Percentiles rank a stretch among this genome's conserved stretches.
These are phyloP conservation scores for Syngnathus rostellatus DNA, from an alignment of 2,797 vertebrate genomes.

Conservation along the genomic window DNA sequence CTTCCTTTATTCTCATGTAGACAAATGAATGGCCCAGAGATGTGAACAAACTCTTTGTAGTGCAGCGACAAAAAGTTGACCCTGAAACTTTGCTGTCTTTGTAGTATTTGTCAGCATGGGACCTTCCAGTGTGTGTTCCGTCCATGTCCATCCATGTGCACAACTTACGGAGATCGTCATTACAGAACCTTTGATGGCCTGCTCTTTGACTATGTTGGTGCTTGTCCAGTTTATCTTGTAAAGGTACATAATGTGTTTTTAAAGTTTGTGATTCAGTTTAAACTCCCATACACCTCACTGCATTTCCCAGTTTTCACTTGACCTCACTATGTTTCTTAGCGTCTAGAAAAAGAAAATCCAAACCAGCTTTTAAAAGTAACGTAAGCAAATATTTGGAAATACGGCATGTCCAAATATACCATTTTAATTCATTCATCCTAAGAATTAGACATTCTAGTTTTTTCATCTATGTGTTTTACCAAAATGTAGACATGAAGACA, in stretches of 20 bases:
- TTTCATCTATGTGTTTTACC: too few relatives aligned
- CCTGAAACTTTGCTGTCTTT: conserved; percentile 53
- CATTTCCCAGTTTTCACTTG: not conserved
- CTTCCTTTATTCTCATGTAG: conserved; percentile 31
- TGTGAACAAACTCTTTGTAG: conserved; percentile 22
- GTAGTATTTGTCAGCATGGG: conserved; percentile 84
- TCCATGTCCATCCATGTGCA: conserved; percentile 90
- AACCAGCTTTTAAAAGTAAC: not conserved
- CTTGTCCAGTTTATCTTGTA: conserved; percentile 84
- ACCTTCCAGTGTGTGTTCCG: conserved; percentile 83
- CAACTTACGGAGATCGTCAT: conserved; percentile 86
- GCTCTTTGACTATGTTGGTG: conserved; percentile 84
- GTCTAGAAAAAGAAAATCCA: too few relatives aligned
- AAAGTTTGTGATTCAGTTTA: not conserved
- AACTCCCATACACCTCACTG: not conserved
- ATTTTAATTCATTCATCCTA: too few relatives aligned
- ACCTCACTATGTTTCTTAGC: too few relatives aligned
- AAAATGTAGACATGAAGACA: too few relatives aligned
- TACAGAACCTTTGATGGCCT: conserved; percentile 92
- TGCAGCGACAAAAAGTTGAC: conserved; percentile 51
- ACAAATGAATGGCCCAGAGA: conserved; percentile 29
- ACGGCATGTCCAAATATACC: too few relatives aligned
- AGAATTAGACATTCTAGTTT: too few relatives aligned
- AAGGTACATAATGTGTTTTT: conserved; percentile 68
- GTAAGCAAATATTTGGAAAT: not conserved